Evolutionary conservation across 1,140 invertebrate genomes (phyloP), one percentile per base, ranked within the genome.

Genomic region (Zaprionus tsacasi): DNA sequence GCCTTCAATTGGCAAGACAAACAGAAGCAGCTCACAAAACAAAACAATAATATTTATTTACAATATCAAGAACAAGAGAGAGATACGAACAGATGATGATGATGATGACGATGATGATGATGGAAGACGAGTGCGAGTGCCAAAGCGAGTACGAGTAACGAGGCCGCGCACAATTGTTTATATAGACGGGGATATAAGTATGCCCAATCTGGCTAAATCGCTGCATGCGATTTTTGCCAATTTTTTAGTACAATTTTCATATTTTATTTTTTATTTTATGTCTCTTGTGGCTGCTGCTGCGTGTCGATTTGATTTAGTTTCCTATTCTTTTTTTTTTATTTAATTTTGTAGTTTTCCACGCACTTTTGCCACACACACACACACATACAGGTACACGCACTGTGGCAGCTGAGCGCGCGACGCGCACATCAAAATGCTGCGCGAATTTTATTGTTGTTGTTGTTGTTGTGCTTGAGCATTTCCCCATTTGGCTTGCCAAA

Each of bases 251-350:
- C 52, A 36, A 40, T 52, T 45, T 71, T 25, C 30, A 40, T 57
- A 21, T 21, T 55, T 61, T 38, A 57, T 60, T 25, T 27, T 54
- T 66, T 35, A 35, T 27, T 54, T 66, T 35, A 36, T 66, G 43
- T 64, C 11, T 56, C 65, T 30, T 2, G 27, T 30, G 27, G 52
- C 57, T 66, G 66, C 56, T 75, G 59, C 71, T 74, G 71, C 60
- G 71, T 75, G 72, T 61, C 72, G 76, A 71, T 76, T 64, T 70
- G 73, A 78, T 76, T 78, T 70, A 76, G 61, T 66, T 78, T 72
- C 12, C 12, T 5, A n/a, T 55, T 56, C 48, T 64, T 70, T 30
- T 52, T 70, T 35, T 35, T 72, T 27, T 27, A 25, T 55, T 65
- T 65, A 55, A 52, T 65, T 65, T 50, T 50, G 45, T 50, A 50